Evolutionary conservation across 64 coral and sea anemone genomes (phyloP).

Genomic region (Pocillopora verrucosa): DNA sequence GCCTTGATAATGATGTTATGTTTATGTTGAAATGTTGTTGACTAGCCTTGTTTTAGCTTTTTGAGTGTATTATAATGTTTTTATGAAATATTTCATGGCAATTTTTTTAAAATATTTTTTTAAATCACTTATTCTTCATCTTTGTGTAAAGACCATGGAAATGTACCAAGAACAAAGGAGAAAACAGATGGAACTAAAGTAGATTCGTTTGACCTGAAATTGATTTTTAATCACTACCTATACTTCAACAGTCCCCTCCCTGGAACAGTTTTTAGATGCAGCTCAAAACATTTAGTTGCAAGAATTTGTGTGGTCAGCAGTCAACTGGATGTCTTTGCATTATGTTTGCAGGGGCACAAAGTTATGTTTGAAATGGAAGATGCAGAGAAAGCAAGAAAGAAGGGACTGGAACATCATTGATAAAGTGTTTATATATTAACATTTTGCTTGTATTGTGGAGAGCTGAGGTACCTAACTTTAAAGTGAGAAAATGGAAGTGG

Average conservation of each 20-base stretch:
- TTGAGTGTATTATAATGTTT: too few relatives aligned
- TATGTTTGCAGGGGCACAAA: constrained; percentile 33
- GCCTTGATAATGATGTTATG: too few relatives aligned
- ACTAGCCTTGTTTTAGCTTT: too few relatives aligned
- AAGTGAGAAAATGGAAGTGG: not conserved
- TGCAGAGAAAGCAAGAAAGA: constrained; percentile 17
- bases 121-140: too few relatives aligned
- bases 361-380: constrained; percentile 30
- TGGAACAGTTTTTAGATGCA: not conserved
- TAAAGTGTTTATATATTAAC: not conserved
- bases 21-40: too few relatives aligned
- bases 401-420: constrained; percentile 5
- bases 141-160: too few relatives aligned
- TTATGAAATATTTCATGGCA: too few relatives aligned
- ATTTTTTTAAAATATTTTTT: too few relatives aligned
- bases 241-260: not conserved
- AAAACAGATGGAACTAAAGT: too few relatives aligned
- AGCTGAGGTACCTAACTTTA: constrained; percentile 7
- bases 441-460: not conserved
- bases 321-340: not conserved
- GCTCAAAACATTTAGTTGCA: not conserved
- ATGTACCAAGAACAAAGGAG: too few relatives aligned
- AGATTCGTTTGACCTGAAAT: too few relatives aligned
- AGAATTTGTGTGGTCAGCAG: too few relatives aligned
- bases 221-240: not conserved